A percentile compares a stretch with the other conserved stretches of the same genome.
Conservation (phyloP, 2,888 invertebrate species). For the Tachina fera region DNA sequence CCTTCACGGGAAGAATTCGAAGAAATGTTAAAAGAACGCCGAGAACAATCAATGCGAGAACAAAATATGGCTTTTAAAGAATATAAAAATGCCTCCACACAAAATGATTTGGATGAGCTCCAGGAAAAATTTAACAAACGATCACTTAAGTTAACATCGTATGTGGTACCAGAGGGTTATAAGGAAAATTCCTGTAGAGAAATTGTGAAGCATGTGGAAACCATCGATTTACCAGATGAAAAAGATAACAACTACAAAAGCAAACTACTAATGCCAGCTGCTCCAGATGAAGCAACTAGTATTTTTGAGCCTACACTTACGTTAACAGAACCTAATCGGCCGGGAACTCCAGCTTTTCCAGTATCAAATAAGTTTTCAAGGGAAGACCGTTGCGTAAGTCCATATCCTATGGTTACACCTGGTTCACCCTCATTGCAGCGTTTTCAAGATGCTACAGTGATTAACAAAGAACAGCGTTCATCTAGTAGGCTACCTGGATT, state of each 20-base stretch:
- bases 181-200: slow-evolving; percentile 54
- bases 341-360: slow-evolving; percentile 96
- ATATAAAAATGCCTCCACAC: slow-evolving; percentile 74
- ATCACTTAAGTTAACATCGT: slow-evolving; percentile 30
- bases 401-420: slow-evolving; percentile 72
- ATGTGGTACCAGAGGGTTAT: not conserved
- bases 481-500: slow-evolving; percentile 19
- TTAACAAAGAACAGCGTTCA: slow-evolving; percentile 9
- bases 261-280: not conserved
- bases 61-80: slow-evolving; percentile 72
- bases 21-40: slow-evolving; percentile 81
- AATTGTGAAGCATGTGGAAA: slow-evolving; percentile 68
- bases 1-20: slow-evolving; percentile 81
- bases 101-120: slow-evolving; percentile 74
- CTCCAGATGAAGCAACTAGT: slow-evolving; percentile 8
- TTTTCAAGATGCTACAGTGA: not conserved
- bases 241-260: not conserved
- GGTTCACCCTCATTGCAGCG: slow-evolving; percentile 59
- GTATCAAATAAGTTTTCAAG: slow-evolving; percentile 90
- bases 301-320: slow-evolving; percentile 57
- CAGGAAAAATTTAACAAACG: slow-evolving; percentile 73
- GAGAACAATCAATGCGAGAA: slow-evolving; percentile 76
- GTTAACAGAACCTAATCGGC: slow-evolving; percentile 84
- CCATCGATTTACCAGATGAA: slow-evolving; percentile 70
- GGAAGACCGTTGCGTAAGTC: slow-evolving; percentile 85